Conservation (phyloP, 2,797 vertebrate species). For the Hylomyscus alleni region DNA sequence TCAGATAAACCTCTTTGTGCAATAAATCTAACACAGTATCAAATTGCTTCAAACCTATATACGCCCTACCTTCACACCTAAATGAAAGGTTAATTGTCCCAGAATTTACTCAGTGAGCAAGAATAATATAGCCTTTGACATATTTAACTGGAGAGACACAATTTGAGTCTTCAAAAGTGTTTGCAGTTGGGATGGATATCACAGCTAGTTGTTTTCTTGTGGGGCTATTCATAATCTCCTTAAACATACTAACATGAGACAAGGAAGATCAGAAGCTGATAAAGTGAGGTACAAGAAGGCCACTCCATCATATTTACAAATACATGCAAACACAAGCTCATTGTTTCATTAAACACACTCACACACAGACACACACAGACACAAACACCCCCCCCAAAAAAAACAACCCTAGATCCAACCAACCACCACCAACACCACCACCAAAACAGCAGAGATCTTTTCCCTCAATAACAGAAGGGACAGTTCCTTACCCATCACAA, state of each 20-base stretch:
- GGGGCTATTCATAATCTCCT: neutral
- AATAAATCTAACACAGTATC: neutral
- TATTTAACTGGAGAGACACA: neutral
- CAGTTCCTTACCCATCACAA: neutral
- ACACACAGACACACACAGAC: neutral
- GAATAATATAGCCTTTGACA: neutral
- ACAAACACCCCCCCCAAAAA: neutral
- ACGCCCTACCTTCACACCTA: neutral
- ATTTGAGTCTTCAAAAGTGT: neutral
- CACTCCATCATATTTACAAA: neutral
- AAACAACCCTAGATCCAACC: neutral
- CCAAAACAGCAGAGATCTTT: neutral
- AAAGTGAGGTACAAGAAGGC: neutral
- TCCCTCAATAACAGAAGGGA: neutral
- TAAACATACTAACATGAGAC: neutral
- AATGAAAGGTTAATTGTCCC: slow-evolving; percentile 3
- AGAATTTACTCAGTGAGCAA: slow-evolving; percentile 2
- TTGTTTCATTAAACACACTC: neutral
- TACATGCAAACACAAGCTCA: neutral
- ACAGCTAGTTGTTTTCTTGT: neutral
- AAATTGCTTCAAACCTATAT: neutral
- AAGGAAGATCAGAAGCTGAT: neutral
- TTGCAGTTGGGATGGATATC: neutral
- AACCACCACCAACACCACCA: neutral
- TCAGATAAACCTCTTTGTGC: neutral